Base-by-base conservation (phyloP, 2,888 invertebrate species). In the Schizaphis graminum region DNA sequence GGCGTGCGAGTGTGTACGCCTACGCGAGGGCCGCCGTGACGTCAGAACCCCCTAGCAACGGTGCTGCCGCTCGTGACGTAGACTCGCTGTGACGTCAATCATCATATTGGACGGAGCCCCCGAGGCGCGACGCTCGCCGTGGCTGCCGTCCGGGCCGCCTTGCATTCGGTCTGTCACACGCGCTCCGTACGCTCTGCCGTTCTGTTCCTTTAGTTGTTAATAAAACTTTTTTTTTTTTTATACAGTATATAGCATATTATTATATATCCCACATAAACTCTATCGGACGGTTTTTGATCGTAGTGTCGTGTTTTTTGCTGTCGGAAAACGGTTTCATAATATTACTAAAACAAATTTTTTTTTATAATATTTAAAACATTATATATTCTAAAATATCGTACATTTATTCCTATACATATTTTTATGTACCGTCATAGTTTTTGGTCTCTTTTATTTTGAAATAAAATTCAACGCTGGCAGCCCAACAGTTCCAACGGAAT, bases 1-100 rank as follows among this genome's bases (percentile, higher is more conserved):
- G 67, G 56, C 77, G 53, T 44, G 56, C 53, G 93, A 85, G 84
- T n/a, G 85, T 49, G 77, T 26, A 85, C 93, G 90, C 93, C 93
- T 90, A 94, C 93, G 61, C 93, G 90, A 85, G 57, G 49, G 28
- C 61, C 93, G 92, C 61, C 93, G 85, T 94, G 93, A 94, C 93
- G 93, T 94, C 93, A 94, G 93, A 94, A 86, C 90, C 93, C 93
- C 93, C 93, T 94, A 94, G 93, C 93, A 94, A 94, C 93, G 89
- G 93, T 94, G 93, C 93, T 94, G 89, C 86, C 41, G 93, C 85
- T 47, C 57, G 93, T 94, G 93, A 94, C 93, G 93, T 94, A 94
- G 47, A 24, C 92, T 4, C 89, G 56, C 84, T 11, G 93, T 89
- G 93, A 94, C 93, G 93, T 94, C 93, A 94, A 94, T 94, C 90